Percentiles rank a stretch among this genome's conserved stretches.
Conservation (phyloP, 2,888 invertebrate species). For the Phengaris arion region DNA sequence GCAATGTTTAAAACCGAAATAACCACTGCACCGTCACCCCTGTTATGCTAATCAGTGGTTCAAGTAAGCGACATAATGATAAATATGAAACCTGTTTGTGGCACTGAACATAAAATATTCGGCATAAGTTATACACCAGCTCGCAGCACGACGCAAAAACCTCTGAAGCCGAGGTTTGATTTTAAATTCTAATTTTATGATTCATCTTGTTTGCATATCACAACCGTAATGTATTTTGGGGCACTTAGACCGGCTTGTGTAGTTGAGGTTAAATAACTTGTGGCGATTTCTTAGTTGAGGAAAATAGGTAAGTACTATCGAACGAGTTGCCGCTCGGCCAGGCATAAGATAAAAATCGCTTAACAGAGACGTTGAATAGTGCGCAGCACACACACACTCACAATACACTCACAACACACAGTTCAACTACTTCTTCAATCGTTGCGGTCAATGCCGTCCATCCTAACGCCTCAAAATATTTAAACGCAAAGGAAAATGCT, state of each 20-base stretch:
- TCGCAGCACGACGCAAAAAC: constrained; percentile 59
- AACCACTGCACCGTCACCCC: background rate
- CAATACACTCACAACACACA: too few species aligned
- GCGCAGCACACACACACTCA: too few species aligned
- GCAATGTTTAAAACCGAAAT: too few species aligned
- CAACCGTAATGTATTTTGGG: constrained; percentile 50
- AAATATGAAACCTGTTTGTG: constrained; percentile 63
- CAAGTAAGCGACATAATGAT: constrained; percentile 54
- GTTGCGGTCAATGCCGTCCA: too few species aligned
- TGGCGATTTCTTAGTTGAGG: background rate
- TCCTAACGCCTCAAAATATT: too few species aligned
- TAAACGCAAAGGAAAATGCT: too few species aligned
- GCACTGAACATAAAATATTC: constrained; percentile 65
- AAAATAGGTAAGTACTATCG: background rate
- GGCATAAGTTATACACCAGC: constrained; percentile 62
- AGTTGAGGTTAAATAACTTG: background rate
- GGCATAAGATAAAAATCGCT: too few species aligned
- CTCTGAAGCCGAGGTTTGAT: constrained; percentile 68
- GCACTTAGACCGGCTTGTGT: constrained; percentile 32
- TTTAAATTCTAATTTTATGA: constrained; percentile 77
- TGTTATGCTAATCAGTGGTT: constrained; percentile 40
- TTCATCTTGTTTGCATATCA: constrained; percentile 64
- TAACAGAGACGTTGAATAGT: too few species aligned
- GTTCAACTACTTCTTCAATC: too few species aligned
- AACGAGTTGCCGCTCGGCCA: too few species aligned